These are phyloP conservation scores for Eupelmus urozonus DNA, from an alignment of 2,888 invertebrate genomes.

Conservation along the genomic window DNA sequence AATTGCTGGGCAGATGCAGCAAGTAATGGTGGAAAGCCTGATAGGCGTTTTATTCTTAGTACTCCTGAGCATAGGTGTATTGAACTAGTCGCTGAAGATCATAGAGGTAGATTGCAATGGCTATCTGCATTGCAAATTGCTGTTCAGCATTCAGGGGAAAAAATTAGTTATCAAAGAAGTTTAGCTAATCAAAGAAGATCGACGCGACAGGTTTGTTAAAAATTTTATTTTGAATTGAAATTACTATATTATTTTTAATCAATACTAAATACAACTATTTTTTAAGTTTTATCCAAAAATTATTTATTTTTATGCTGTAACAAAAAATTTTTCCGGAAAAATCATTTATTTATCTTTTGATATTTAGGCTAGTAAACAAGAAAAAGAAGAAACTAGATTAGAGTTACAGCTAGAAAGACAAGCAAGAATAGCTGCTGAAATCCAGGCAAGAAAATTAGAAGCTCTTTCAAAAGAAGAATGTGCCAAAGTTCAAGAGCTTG, in stretches of 20 bases:
- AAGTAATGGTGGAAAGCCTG: constrained; percentile 78
- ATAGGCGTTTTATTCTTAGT: constrained; percentile 83
- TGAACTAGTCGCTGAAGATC: constrained; percentile 86
- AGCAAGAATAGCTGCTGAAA: constrained; percentile 79
- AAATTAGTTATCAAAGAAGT: constrained; percentile 85
- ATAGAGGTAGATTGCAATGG: constrained; percentile 88
- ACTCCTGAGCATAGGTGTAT: constrained; percentile 84
- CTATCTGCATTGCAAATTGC: constrained; percentile 86
- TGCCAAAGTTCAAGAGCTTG: constrained; percentile 85
- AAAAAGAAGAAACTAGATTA: constrained; percentile 69
- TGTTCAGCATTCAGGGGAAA: constrained; percentile 84
- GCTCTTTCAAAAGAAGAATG: constrained; percentile 85
- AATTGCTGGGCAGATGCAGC: constrained; percentile 83
- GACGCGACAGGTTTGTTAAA: constrained; percentile 76
- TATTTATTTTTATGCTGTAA: constrained; percentile 9
- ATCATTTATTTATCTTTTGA: too few species aligned
- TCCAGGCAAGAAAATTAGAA: constrained; percentile 82
- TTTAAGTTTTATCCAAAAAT: constrained; percentile 10
- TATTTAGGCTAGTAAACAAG: constrained; percentile 67
- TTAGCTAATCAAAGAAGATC: constrained; percentile 79
- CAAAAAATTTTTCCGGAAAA: too few species aligned
- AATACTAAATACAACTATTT: background rate
- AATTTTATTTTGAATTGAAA: constrained; percentile 11
- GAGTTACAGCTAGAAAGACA: constrained; percentile 72
- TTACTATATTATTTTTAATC: constrained; percentile 10